Evolutionary conservation across 1,140 invertebrate species (phyloP).

Genomic region (Riptortus pedestris): DNA sequence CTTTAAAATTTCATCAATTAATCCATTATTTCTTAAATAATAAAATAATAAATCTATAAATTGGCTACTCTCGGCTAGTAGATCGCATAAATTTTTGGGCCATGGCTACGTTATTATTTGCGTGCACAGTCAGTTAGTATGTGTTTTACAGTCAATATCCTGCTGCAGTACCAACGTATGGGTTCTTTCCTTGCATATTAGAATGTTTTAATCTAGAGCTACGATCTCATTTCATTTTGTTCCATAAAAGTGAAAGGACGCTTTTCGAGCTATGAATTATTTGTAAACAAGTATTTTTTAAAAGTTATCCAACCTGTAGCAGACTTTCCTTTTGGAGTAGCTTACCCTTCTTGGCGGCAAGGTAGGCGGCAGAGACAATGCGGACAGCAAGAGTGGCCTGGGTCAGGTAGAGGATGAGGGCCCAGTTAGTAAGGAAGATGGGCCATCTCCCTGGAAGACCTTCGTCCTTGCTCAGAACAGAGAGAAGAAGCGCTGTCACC

Average conservation of each 20-base stretch:
- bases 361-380: neutral
- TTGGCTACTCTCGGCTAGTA: too few species aligned
- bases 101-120: too few species aligned
- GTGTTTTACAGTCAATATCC: too few species aligned
- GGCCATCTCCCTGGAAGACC: constrained; percentile 19
- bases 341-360: neutral
- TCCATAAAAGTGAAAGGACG: neutral
- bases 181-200: too few species aligned
- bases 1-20: too few species aligned
- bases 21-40: too few species aligned
- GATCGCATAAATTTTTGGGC: too few species aligned
- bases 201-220: too few species aligned
- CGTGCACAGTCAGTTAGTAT: too few species aligned
- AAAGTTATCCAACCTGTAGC: neutral
- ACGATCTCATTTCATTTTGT: neutral
- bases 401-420: constrained; percentile 7
- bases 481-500: neutral
- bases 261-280: neutral
- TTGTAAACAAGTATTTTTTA: neutral
- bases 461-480: neutral
- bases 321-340: neutral
- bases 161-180: too few species aligned
- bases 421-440: constrained; percentile 23
- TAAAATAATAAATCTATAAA: too few species aligned
- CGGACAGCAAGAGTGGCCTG: neutral